These are phyloP conservation scores for Hyles lineata DNA, from an alignment of 2,888 invertebrate species.

Conservation along the genomic window DNA sequence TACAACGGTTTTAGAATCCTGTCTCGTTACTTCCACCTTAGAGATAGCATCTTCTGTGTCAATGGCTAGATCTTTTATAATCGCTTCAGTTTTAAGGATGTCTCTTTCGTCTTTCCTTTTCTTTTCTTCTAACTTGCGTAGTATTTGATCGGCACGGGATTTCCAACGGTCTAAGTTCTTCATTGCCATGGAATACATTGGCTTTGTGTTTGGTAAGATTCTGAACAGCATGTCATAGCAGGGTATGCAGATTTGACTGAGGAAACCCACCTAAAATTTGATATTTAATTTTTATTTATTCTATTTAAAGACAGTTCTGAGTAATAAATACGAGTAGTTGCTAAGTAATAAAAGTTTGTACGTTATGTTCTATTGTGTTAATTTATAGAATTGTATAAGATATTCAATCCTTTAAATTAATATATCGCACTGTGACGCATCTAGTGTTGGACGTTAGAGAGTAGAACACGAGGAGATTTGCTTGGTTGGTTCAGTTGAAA, in stretches of 20 bases:
- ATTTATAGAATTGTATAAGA: too few species aligned
- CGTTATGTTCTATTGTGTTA: too few species aligned
- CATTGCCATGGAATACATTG: conserved; percentile 87
- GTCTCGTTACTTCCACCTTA: conserved; percentile 25
- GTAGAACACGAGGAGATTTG: too few species aligned
- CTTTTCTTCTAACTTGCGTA: conserved; percentile 29
- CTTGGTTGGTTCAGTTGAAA: too few species aligned
- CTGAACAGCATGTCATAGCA: conserved; percentile 89
- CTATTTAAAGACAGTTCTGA: background rate
- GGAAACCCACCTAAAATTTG: conserved; percentile 88
- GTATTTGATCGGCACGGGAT: conserved; percentile 46
- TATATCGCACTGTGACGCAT: too few species aligned
- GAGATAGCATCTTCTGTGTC: conserved; percentile 11
- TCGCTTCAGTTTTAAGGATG: conserved; percentile 30
- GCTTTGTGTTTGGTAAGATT: conserved; percentile 89
- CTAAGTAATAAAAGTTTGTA: background rate
- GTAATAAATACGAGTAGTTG: too few species aligned
- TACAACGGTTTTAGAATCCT: conserved; percentile 24
- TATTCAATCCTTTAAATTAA: too few species aligned
- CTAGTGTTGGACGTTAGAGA: too few species aligned
- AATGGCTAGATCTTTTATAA: background rate
- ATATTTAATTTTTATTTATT: background rate
- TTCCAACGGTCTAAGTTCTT: conserved; percentile 78
- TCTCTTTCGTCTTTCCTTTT: conserved; percentile 32
- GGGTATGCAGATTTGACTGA: conserved; percentile 92